These are phyloP conservation scores for Masnerella sp. DNA, from an alignment of 2,888 invertebrate species.

Conservation along the genomic window DNA sequence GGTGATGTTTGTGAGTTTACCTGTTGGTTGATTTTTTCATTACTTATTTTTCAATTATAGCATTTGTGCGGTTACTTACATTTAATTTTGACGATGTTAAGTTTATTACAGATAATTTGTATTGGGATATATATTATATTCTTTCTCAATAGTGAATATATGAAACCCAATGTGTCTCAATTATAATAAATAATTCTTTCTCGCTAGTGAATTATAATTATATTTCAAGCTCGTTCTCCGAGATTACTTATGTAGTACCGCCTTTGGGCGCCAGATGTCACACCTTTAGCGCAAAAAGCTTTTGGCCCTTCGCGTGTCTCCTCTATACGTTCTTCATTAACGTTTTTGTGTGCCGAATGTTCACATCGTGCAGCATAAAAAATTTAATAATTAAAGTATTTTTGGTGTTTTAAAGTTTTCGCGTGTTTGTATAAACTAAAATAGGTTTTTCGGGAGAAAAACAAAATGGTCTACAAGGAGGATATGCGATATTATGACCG, in stretches of 20 bases:
- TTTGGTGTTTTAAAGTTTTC: constrained; percentile 1
- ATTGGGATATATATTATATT: too few relatives aligned
- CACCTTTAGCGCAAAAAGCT: constrained; percentile 7
- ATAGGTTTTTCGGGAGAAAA: neutral
- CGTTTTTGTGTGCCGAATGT: constrained; percentile 14
- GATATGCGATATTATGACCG: neutral
- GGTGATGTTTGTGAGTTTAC: too few relatives aligned
- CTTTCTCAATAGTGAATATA: too few relatives aligned
- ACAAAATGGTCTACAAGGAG: neutral
- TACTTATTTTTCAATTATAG: too few relatives aligned
- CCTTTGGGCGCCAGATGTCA: constrained; percentile 20
- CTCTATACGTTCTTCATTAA: constrained; percentile 8
- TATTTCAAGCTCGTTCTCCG: constrained; percentile 16
- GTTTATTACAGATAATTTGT: too few relatives aligned
- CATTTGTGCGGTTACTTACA: too few relatives aligned
- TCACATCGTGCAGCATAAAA: neutral
- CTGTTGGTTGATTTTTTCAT: too few relatives aligned
- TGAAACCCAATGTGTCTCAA: too few relatives aligned
- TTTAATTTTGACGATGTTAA: too few relatives aligned
- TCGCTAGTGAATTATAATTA: constrained; percentile 4
- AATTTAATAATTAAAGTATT: neutral
- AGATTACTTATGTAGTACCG: constrained; percentile 25
- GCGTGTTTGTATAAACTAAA: neutral
- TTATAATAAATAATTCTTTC: too few relatives aligned
- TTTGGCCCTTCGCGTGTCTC: constrained; percentile 2